These are phyloP conservation scores for Cosmorhoe ocellata DNA, from an alignment of 2,888 invertebrate genomes.

Conservation along the genomic window DNA sequence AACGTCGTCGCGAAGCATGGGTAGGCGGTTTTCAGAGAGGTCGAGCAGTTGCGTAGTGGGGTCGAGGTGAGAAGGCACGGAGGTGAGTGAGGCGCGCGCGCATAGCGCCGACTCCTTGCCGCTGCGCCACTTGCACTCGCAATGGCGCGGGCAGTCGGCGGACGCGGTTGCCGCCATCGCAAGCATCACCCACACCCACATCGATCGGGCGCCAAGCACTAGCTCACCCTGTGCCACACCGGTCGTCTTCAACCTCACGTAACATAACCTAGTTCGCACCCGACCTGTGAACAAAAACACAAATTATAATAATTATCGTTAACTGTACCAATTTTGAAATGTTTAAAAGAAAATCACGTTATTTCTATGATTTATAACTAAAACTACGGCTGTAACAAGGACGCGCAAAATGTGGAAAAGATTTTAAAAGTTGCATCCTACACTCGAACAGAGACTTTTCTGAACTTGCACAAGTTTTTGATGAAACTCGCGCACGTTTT, in stretches of 20 bases:
- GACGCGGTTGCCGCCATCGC: constrained; percentile 75
- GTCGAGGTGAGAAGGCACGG: constrained; percentile 88
- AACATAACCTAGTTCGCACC: constrained; percentile 65
- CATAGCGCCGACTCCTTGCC: constrained; percentile 93
- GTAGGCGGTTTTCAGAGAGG: constrained; percentile 88
- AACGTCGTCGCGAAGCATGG: constrained; percentile 86
- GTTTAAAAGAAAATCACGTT: no score
- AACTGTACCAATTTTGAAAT: no score
- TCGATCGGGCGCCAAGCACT: constrained; percentile 65
- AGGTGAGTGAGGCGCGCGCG: constrained; percentile 87
- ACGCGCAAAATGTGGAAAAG: constrained; percentile 27
- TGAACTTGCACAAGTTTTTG: constrained; percentile 33
- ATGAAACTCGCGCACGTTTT: constrained; percentile 20
- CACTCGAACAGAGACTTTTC: constrained; percentile 27
- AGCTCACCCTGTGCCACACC: constrained; percentile 72
- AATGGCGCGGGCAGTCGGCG: constrained; percentile 88
- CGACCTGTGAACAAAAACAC: constrained; percentile 51
- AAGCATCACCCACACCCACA: constrained; percentile 82
- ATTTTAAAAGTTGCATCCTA: constrained; percentile 29
- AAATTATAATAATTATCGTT: not conserved
- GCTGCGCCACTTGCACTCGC: constrained; percentile 95
- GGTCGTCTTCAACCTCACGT: constrained; percentile 65
- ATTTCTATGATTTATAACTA: no score
- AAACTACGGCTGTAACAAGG: not conserved
- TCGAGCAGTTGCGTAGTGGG: constrained; percentile 91